These are phyloP conservation scores for Hirtodrosophila trivittata DNA, from an alignment of 2,888 invertebrate species.

Conservation along the genomic window DNA sequence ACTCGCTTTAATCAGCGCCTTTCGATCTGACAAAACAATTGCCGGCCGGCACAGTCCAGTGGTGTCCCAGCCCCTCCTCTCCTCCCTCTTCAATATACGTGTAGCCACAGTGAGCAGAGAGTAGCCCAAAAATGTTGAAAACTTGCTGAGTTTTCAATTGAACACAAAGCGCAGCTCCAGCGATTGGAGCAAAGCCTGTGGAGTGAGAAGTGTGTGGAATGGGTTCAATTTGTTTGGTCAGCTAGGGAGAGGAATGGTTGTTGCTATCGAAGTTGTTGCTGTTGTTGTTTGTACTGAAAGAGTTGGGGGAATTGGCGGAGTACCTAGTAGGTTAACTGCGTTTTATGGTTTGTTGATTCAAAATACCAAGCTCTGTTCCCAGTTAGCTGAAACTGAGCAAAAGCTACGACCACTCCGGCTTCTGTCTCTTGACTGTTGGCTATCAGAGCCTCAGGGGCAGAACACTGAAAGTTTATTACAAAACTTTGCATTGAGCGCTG, in stretches of 20 bases:
- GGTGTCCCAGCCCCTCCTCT: slow-evolving; percentile 1
- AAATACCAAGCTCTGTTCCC: slow-evolving; percentile 27
- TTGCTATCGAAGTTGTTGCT: slow-evolving; percentile 7
- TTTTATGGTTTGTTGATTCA: slow-evolving; percentile 66
- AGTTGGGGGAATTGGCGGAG: slow-evolving; percentile 3
- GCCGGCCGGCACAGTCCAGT: slow-evolving; percentile 66
- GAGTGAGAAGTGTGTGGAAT: slow-evolving; percentile 9
- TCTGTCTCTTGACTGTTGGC: not conserved
- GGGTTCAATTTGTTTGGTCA: slow-evolving; percentile 67
- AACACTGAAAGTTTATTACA: slow-evolving; percentile 38
- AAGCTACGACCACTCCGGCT: slow-evolving; percentile 6
- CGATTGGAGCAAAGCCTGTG: not conserved
- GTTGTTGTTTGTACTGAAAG: slow-evolving; percentile 11
- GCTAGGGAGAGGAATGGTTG: slow-evolving; percentile 36
- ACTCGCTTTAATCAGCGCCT: slow-evolving; percentile 72
- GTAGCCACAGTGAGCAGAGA: slow-evolving; percentile 19
- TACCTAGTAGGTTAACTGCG: slow-evolving; percentile 66
- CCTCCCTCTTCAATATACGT: not conserved
- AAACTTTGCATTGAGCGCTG: slow-evolving; percentile 33
- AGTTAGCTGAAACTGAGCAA: slow-evolving; percentile 15
- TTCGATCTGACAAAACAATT: slow-evolving; percentile 70
- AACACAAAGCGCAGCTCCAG: slow-evolving; percentile 44
- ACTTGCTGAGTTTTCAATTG: slow-evolving; percentile 76
- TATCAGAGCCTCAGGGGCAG: slow-evolving; percentile 10
- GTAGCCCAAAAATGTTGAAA: slow-evolving; percentile 56